These are phyloP conservation scores for Drosophila sordidula DNA, from an alignment of 2,888 invertebrate species.

Conservation along the genomic window DNA sequence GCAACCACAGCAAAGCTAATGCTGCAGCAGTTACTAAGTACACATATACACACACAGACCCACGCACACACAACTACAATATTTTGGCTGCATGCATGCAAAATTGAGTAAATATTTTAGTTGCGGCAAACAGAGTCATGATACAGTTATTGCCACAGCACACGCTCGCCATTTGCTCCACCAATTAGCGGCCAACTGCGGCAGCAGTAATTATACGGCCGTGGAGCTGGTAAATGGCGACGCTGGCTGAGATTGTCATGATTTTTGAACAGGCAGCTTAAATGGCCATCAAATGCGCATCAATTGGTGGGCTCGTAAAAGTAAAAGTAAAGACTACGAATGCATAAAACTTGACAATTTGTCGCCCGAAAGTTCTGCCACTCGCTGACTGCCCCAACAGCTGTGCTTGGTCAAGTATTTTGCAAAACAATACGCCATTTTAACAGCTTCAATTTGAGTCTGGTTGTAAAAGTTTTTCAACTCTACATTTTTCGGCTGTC, in stretches of 20 bases:
- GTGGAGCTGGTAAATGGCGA: not conserved
- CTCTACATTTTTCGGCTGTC: conserved; percentile 14
- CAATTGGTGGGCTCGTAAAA: conserved; percentile 41
- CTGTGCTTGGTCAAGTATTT: conserved; percentile 53
- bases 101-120: conserved; percentile 61
- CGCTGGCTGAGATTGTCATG: conserved; percentile 7
- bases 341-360: conserved; percentile 63
- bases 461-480: conserved; percentile 59
- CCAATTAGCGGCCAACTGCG: conserved; percentile 54
- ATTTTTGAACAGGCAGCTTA: conserved; percentile 40
- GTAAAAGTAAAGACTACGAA: conserved; percentile 41
- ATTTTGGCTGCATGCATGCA: conserved; percentile 31
- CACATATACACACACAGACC: conserved; percentile 12
- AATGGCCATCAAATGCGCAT: conserved; percentile 53
- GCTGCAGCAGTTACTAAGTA: conserved; percentile 27
- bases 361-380: conserved; percentile 35
- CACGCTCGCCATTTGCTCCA: conserved; percentile 13
- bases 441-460: conserved; percentile 72
- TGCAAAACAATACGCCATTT: conserved; percentile 70
- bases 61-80: conserved; percentile 5
- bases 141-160: conserved; percentile 33
- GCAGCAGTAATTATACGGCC: conserved; percentile 29
- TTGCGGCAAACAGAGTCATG: conserved; percentile 34
- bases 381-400: conserved; percentile 1
- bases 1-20: conserved; percentile 39